These are phyloP conservation scores for Hippoglossus stenolepis DNA, from an alignment of 2,113 vertebrate species.

Conservation along the genomic window DNA sequence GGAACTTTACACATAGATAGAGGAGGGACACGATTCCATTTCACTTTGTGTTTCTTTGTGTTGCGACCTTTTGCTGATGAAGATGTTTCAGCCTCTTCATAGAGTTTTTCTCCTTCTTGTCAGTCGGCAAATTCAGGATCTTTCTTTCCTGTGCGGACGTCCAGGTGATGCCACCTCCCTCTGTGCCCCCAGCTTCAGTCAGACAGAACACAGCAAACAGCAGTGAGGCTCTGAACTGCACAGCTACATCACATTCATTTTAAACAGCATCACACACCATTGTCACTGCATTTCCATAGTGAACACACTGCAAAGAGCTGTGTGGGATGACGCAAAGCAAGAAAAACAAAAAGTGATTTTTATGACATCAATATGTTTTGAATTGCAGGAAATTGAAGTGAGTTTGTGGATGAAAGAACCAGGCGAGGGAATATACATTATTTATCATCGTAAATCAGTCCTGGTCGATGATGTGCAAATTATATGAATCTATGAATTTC, in stretches of 20 bases:
- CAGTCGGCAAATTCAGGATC: constrained; percentile 67
- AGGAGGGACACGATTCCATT: too few relatives aligned
- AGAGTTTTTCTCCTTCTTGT: constrained; percentile 79
- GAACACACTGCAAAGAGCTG: background rate
- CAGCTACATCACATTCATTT: background rate
- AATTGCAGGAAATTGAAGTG: too few relatives aligned
- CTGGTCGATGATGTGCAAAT: too few relatives aligned
- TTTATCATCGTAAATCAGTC: too few relatives aligned
- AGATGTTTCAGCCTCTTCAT: constrained; percentile 88
- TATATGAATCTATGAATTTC: too few relatives aligned
- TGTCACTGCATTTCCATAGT: background rate
- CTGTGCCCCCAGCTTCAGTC: constrained; percentile 32
- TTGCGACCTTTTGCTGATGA: constrained; percentile 89
- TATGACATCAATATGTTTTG: too few relatives aligned
- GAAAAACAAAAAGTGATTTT: too few relatives aligned
- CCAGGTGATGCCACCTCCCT: constrained; percentile 84
- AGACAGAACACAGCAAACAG: constrained; percentile 12
- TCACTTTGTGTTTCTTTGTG: background rate
- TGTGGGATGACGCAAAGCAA: too few relatives aligned
- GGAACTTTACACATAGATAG: background rate
- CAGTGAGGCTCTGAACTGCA: background rate
- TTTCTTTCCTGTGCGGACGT: constrained; percentile 87
- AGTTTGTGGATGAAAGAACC: too few relatives aligned
- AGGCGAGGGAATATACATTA: too few relatives aligned
- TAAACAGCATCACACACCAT: background rate